Base-by-base conservation (phyloP, 2,113 vertebrate genomes). In the Dascyllus trimaculatus region DNA sequence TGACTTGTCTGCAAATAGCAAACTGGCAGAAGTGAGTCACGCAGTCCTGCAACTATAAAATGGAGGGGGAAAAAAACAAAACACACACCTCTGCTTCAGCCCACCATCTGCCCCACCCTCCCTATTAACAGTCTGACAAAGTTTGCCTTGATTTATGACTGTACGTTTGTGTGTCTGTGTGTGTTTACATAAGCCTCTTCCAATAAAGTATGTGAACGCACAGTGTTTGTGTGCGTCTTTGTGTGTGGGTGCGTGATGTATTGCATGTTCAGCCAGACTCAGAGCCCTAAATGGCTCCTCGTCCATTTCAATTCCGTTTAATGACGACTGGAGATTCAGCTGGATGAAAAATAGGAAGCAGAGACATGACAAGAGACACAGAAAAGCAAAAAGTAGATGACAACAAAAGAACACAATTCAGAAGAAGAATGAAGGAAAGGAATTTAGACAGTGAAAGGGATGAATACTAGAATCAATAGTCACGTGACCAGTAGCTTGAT, bases 61-160 rank as follows among this genome's bases (percentile, higher is more conserved):
- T 26, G 68, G n/a, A n/a, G n/a, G n/a, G n/a, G n/a, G n/a, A 29
- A 5, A 29, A 29, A 29, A 29, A 29, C 4, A 29, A 29, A 29
- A 78, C 19, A 9, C 25, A 49, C 25, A 35, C 25, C 18, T 32
- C 2, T 0, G 56, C 14, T 49, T 68, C 63, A 72, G 18, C 59
- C 18, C n/a, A 59, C 21, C 53, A 38, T 73, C 52, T 46, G 49
- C 45, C 64, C 69, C 43, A 57, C 48, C 72, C 68, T 35, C 29
- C 5, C 25, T 57, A 75, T 60, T 79, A 79, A 74, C 63, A 56
- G 46, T 57, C 26, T 11, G 21, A 18, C 56, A 29, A 48, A 68
- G 64, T 45, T 59, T 46, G 53, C 24, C 52, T 60, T 80, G 72
- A 80, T 83, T 86, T 86, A 84, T 78, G 63, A 46, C 51, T 13